Percentiles rank a stretch among this genome's conserved stretches.
Evolutionary conservation across 2,888 invertebrate species (phyloP).

Genomic region (Drepana falcataria): DNA sequence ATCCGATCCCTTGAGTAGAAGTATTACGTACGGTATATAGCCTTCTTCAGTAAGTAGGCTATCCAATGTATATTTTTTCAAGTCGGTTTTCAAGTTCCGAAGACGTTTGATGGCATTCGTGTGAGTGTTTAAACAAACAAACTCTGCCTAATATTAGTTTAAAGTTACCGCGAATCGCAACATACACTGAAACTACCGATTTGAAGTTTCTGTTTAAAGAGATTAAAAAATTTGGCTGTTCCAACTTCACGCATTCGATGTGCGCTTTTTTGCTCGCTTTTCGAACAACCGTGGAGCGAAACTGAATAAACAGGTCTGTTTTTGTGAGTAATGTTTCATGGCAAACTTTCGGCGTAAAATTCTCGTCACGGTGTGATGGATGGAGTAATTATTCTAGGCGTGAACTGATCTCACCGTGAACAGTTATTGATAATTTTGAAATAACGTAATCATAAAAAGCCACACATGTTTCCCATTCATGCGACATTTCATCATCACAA

Average conservation of each 20-base stretch:
- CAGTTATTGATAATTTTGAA: conserved; percentile 18
- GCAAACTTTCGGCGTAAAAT: conserved; percentile 37
- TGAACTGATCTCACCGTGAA: conserved; percentile 19
- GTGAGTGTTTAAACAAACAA: too few species aligned
- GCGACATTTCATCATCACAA: too few species aligned
- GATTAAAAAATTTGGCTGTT: not conserved
- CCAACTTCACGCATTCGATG: conserved; percentile 26
- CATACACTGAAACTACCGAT: not conserved
- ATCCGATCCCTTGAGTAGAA: too few species aligned
- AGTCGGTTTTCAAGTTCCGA: too few species aligned
- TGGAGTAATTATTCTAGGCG: conserved; percentile 39
- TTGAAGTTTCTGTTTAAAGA: not conserved
- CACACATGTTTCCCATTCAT: too few species aligned
- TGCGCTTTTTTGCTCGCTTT: conserved; percentile 32
- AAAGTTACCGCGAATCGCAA: too few species aligned
- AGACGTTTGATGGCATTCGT: too few species aligned
- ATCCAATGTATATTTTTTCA: too few species aligned
- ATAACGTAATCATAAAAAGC: too few species aligned
- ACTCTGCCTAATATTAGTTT: too few species aligned
- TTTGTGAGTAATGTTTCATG: conserved; percentile 41
- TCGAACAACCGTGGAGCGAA: conserved; percentile 41
- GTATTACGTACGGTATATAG: too few species aligned
- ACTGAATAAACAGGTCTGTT: conserved; percentile 53
- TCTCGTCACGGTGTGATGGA: conserved; percentile 28
- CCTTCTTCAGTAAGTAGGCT: too few species aligned